Evolutionary conservation across 2,797 vertebrate genomes (phyloP).

Genomic region (Xerus rutilus): DNA sequence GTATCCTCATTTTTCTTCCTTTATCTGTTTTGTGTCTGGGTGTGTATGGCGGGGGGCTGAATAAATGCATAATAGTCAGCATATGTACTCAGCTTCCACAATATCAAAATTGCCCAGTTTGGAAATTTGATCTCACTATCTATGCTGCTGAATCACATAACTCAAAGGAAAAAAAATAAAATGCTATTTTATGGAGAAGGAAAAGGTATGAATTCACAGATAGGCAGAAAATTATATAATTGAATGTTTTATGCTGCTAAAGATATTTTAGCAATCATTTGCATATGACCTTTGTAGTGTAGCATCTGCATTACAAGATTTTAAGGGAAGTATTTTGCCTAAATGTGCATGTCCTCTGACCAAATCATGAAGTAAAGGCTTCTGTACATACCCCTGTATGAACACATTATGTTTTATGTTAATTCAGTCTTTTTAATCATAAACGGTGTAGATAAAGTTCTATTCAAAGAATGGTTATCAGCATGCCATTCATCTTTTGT

Average conservation of each 20-base stretch:
- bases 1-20: not conserved
- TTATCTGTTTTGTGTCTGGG: not conserved
- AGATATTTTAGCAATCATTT: slow-evolving; percentile 43
- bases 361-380: not conserved
- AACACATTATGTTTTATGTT: not conserved
- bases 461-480: slow-evolving; percentile 12
- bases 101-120: not conserved
- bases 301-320: not conserved
- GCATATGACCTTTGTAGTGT: slow-evolving; percentile 50
- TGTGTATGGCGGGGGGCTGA: not conserved
- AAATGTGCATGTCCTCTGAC: not conserved
- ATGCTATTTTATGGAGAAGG: not conserved
- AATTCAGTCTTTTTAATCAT: not conserved
- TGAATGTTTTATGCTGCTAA: slow-evolving; percentile 11
- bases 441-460: not conserved
- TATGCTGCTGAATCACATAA: not conserved
- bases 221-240: slow-evolving; percentile 13
- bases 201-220: slow-evolving; percentile 34
- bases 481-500: not conserved
- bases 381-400: slow-evolving; percentile 42
- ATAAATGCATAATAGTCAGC: not conserved
- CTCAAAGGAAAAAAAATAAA: not conserved
- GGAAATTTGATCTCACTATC: not conserved
- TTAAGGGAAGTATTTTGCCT: not conserved
- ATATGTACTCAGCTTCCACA: not conserved